Evolutionary conservation across 2,113 vertebrate species (phyloP).

Genomic region (Brachionichthys hirsutus): DNA sequence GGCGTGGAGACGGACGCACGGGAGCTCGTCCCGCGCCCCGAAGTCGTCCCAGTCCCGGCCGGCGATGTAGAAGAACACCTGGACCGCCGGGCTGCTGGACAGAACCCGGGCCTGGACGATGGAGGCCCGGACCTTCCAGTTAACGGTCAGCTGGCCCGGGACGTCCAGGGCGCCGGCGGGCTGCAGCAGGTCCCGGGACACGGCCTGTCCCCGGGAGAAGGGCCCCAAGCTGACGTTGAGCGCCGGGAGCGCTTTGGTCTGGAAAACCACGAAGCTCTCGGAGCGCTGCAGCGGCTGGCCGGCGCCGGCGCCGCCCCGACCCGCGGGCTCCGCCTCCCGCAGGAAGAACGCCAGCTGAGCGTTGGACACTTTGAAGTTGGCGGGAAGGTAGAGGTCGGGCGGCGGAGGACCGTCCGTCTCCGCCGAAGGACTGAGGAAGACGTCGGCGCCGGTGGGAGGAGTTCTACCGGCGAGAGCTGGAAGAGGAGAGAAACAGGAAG

Average conservation of each 20-base stretch:
- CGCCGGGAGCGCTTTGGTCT: conserved; percentile 92
- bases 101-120: conserved; percentile 89
- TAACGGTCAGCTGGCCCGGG: conserved; percentile 89
- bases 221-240: conserved; percentile 93
- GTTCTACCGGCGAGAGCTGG: conserved; percentile 81
- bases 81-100: conserved; percentile 86
- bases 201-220: conserved; percentile 86
- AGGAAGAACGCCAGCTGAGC: conserved; percentile 95
- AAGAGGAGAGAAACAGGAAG: conserved; percentile 44
- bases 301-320: conserved; percentile 61
- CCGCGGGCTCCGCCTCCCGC: conserved; percentile 76
- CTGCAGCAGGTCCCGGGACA: conserved; percentile 92
- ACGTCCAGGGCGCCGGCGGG: conserved; percentile 92
- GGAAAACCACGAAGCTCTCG: conserved; percentile 96
- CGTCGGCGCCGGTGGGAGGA: conserved; percentile 81
- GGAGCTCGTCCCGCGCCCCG: conserved; percentile 84
- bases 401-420: conserved; percentile 66
- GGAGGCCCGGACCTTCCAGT: conserved; percentile 98
- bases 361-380: conserved; percentile 94
- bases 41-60: conserved; percentile 97
- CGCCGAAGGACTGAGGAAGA: conserved; percentile 67
- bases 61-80: conserved; percentile 96
- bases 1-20: conserved; percentile 90
- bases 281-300: conserved; percentile 85
- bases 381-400: conserved; percentile 80